Evolutionary conservation across 1,140 invertebrate genomes (phyloP).

Genomic region (Rhizoglyphus robini): DNA sequence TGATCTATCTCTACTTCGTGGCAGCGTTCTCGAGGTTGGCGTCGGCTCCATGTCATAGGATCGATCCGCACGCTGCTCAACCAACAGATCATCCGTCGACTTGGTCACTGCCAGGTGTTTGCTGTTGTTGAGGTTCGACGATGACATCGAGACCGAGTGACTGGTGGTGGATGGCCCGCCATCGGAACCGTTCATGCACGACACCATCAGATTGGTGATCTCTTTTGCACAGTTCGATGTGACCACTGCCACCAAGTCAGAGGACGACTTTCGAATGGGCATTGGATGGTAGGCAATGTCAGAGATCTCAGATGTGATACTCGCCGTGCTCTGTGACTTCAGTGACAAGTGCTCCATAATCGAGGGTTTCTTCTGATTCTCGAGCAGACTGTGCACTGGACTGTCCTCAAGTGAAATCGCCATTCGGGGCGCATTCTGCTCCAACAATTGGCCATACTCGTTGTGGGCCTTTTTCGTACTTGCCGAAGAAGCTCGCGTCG

Average conservation of each 20-base stretch:
- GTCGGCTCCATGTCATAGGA: constrained; percentile 4
- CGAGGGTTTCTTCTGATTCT: constrained; percentile 60
- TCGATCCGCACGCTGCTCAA: background rate
- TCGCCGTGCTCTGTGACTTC: constrained; percentile 29
- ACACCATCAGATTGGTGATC: background rate
- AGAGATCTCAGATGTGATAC: constrained; percentile 22
- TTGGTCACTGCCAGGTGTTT: too few relatives aligned
- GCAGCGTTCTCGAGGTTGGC: background rate
- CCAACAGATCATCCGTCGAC: background rate
- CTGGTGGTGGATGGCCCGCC: background rate
- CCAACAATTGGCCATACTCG: too few relatives aligned
- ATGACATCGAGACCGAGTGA: background rate
- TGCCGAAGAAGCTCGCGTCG: background rate
- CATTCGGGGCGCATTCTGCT: background rate
- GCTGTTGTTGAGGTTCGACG: too few relatives aligned
- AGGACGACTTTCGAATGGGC: background rate
- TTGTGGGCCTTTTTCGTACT: too few relatives aligned
- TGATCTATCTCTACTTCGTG: background rate
- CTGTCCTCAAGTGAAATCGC: constrained; percentile 2
- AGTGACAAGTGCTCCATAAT: constrained; percentile 38
- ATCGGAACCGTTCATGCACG: background rate
- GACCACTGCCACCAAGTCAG: background rate
- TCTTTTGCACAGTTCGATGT: constrained; percentile 13
- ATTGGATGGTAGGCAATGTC: constrained; percentile 23
- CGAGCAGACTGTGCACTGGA: constrained; percentile 33